Base-by-base conservation (phyloP, 1,140 invertebrate genomes). In the Scylla paramamosain region DNA sequence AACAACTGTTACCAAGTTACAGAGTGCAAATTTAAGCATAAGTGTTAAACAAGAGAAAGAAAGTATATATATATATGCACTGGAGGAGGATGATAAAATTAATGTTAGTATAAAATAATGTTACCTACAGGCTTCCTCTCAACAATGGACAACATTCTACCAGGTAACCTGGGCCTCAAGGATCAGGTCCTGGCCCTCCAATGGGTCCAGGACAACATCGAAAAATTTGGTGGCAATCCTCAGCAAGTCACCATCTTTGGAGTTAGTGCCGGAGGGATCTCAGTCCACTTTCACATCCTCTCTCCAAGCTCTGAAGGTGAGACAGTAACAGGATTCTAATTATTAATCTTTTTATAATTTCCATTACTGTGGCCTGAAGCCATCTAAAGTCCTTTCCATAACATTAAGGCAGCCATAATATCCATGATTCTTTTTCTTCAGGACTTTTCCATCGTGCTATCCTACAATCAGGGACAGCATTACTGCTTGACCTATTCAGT, bases 221-320 rank as follows among this genome's bases (percentile, higher is more conserved):
- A 97, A 97, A 16, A 97, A 91, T 98, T 98, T 96, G 97, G 97
- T 29, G 98, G 98, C 0, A 97, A 97, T 96, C 96, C 97, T 4
- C 96, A 97, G 82, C 97, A 97, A 46, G 97, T 98, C 14, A 98
- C 98, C 29, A 95, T 98, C 20, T 97, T 98, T 96, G 98, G 98
- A n/a, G 97, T 98, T 96, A 97, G 97, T 95, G 97, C 97, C 25
- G 98, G 98, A 1, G 97, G 97, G 0, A 97, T 97, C n/a, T 97
- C 97, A 88, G 97, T 98, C 25, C 97, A 97, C 25, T 96, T 97
- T 94, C 97, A 98, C 95, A 96, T 98, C 86, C 95, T 98, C 10
- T 97, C 97, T 0, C 97, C 97, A 8, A 96, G 97, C 20, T 89
- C 96, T 4, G 32, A 46, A 46, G 96, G 95, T 96, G 91, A 32